Conservation (phyloP, 2,113 vertebrate genomes). For the Mohoua ochrocephala region DNA sequence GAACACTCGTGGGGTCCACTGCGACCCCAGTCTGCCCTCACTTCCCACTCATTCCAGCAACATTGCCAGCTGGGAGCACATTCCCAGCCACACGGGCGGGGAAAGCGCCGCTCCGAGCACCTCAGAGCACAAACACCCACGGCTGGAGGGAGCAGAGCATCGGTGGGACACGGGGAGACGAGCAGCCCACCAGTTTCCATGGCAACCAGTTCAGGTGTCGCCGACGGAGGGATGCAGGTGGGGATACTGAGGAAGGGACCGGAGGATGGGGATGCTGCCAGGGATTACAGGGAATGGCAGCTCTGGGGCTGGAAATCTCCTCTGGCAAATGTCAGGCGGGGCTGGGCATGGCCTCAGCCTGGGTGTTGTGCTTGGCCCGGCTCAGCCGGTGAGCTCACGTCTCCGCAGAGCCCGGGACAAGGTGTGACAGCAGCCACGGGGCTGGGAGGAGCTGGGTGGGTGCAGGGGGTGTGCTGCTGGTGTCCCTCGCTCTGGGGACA, state of each 20-base stretch:
- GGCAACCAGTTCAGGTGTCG: neutral
- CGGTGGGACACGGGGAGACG: neutral
- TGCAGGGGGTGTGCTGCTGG: rapidly evolving
- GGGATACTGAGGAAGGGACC: neutral
- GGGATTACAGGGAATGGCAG: neutral
- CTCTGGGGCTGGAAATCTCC: neutral
- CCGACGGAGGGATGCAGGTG: neutral
- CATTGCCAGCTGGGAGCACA: neutral
- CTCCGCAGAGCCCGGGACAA: neutral
- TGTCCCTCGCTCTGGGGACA: neutral
- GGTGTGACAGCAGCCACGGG: neutral
- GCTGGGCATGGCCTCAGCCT: neutral
- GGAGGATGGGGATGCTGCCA: neutral
- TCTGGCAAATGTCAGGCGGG: neutral
- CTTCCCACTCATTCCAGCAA: neutral
- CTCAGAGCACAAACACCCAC: rapidly evolving
- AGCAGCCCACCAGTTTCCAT: neutral
- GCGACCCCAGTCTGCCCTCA: neutral
- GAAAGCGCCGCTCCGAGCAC: rapidly evolving
- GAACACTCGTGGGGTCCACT: rapidly evolving
- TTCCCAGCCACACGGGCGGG: neutral
- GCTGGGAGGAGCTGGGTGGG: neutral
- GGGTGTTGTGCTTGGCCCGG: neutral
- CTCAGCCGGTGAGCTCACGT: neutral
- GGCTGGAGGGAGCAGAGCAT: neutral